These are phyloP conservation scores for Drosophila neocordata DNA, from an alignment of 1,140 invertebrate genomes.

Conservation along the genomic window DNA sequence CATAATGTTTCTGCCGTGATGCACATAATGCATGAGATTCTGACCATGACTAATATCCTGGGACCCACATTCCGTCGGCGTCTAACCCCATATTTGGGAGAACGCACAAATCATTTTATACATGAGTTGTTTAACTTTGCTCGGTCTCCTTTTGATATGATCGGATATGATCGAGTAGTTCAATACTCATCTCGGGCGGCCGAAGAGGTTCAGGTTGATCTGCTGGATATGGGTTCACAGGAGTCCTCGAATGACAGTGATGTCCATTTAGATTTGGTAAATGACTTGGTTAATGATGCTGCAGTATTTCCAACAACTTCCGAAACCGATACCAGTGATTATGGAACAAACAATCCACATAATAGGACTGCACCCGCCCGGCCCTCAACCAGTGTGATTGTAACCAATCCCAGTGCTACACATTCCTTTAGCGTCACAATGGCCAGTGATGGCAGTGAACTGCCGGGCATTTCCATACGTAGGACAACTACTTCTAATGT, in stretches of 20 bases:
- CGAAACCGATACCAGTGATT: constrained; percentile 4
- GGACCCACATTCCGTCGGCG: constrained; percentile 88
- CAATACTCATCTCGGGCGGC: constrained; percentile 82
- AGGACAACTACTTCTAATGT: constrained; percentile 65
- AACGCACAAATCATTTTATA: constrained; percentile 90
- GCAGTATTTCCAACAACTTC: neutral
- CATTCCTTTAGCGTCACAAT: constrained; percentile 71
- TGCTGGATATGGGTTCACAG: constrained; percentile 56
- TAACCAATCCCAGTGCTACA: constrained; percentile 71
- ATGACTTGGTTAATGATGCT: neutral
- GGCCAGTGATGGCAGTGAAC: constrained; percentile 66
- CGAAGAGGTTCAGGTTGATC: constrained; percentile 70
- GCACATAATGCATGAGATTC: constrained; percentile 87
- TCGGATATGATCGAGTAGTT: constrained; percentile 88
- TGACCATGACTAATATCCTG: constrained; percentile 88
- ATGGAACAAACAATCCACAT: constrained; percentile 27
- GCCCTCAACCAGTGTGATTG: constrained; percentile 68
- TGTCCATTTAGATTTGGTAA: constrained; percentile 31
- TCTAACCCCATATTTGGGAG: constrained; percentile 84
- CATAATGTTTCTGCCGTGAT: constrained; percentile 87
- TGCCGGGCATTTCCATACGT: constrained; percentile 65
- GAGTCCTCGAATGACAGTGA: constrained; percentile 52
- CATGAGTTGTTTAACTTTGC: constrained; percentile 95
- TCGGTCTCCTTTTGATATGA: constrained; percentile 91
- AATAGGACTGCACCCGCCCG: constrained; percentile 37